A percentile compares a stretch with the other conserved stretches of the same genome.
These are phyloP conservation scores for Mimachlamys varia DNA, from an alignment of 2,888 invertebrate species.

Conservation along the genomic window DNA sequence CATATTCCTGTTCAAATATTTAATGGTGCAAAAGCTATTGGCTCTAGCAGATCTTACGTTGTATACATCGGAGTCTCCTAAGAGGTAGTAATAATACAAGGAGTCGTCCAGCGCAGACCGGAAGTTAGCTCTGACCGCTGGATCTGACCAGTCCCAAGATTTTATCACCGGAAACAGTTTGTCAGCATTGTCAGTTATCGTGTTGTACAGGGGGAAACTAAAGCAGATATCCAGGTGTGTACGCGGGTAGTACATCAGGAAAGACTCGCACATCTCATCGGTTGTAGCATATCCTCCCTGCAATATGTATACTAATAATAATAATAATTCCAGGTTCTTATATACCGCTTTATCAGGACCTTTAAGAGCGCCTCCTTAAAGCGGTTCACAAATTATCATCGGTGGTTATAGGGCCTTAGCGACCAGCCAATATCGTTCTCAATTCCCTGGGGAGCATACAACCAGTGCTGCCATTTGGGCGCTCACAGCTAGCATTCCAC, in stretches of 20 bases:
- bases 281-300: constrained; percentile 68
- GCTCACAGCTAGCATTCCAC: too few relatives aligned
- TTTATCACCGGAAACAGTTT: background rate
- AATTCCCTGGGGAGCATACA: too few relatives aligned
- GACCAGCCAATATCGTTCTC: too few relatives aligned
- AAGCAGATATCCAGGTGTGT: constrained; percentile 54
- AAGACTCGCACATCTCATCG: constrained; percentile 72
- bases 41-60: background rate
- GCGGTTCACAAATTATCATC: too few relatives aligned
- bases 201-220: constrained; percentile 50
- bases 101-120: background rate
- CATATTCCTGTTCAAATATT: too few relatives aligned
- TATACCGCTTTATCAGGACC: too few relatives aligned
- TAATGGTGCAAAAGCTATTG: background rate
- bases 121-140: background rate
- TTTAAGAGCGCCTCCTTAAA: too few relatives aligned
- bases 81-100: background rate
- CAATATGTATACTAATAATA: constrained; percentile 22
- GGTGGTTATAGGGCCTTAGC: too few relatives aligned
- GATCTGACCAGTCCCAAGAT: background rate
- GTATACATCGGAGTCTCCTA: background rate
- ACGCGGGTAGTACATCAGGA: constrained; percentile 66
- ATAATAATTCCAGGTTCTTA: too few relatives aligned
- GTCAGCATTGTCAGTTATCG: background rate
- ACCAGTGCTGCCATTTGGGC: too few relatives aligned